These are phyloP conservation scores for Polyergus mexicanus DNA, from an alignment of 1,140 invertebrate species.

Conservation along the genomic window DNA sequence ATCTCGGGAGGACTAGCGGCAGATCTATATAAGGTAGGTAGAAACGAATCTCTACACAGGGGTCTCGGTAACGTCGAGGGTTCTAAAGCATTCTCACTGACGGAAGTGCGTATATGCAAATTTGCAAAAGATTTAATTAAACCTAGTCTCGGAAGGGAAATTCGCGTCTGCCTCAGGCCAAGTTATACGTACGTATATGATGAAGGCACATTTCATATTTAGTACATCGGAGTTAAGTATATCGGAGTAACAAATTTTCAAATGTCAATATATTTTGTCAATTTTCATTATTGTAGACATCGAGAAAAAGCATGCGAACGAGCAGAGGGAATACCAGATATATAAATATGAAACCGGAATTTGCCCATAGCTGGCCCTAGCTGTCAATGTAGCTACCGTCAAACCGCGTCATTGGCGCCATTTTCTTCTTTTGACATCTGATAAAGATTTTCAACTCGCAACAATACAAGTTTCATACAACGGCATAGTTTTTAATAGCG, in stretches of 20 bases:
- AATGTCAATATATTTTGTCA: background rate
- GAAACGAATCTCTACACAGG: constrained; percentile 83
- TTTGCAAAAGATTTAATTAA: constrained; percentile 86
- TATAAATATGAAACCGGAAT: too few relatives aligned
- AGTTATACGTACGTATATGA: constrained; percentile 44
- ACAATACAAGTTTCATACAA: too few relatives aligned
- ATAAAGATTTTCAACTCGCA: too few relatives aligned
- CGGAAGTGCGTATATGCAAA: constrained; percentile 82
- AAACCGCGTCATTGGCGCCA: too few relatives aligned
- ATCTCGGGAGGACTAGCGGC: constrained; percentile 49
- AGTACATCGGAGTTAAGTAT: constrained; percentile 45
- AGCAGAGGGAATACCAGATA: too few relatives aligned
- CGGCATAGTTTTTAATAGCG: too few relatives aligned
- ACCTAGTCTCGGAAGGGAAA: constrained; percentile 76
- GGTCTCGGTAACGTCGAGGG: constrained; percentile 74
- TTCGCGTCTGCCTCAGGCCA: constrained; percentile 66
- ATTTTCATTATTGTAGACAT: background rate
- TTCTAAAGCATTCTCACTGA: constrained; percentile 80
- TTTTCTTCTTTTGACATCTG: too few relatives aligned
- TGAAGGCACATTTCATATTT: constrained; percentile 67
- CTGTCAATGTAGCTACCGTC: too few relatives aligned
- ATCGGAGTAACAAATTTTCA: background rate
- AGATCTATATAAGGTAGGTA: constrained; percentile 69
- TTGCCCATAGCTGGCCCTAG: too few relatives aligned
- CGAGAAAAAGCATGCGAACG: background rate